Conservation (phyloP, 1,140 invertebrate genomes). For the Diorhabda elongata region DNA sequence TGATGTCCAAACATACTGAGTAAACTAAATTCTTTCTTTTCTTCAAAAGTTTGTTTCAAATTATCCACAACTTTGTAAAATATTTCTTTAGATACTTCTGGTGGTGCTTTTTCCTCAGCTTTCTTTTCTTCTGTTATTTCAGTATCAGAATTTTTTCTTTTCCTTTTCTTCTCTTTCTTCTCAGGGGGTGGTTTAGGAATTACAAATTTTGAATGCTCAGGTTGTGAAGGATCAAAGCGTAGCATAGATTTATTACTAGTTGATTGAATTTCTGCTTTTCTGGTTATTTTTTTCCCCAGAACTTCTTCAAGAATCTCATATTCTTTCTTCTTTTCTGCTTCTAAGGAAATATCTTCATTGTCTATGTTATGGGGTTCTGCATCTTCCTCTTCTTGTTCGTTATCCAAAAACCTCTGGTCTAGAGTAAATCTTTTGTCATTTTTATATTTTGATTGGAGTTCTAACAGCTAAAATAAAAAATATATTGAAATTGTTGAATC, state of each 20-base stretch:
- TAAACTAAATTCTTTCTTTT: conserved; percentile 55
- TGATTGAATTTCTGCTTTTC: not conserved
- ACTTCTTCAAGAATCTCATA: conserved; percentile 17
- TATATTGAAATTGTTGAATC: no score
- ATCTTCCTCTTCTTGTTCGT: conserved; percentile 35
- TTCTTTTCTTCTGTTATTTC: conserved; percentile 35
- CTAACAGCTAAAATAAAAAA: conserved; percentile 47
- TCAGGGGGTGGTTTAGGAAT: conserved; percentile 24
- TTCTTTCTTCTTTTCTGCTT: conserved; percentile 17
- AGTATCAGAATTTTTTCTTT: conserved; percentile 24
- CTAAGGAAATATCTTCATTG: conserved; percentile 9
- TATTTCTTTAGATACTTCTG: conserved; percentile 57
- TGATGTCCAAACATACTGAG: conserved; percentile 52
- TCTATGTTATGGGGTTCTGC: conserved; percentile 5
- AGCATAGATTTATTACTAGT: conserved; percentile 49
- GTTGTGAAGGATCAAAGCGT: conserved; percentile 57
- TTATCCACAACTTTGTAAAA: conserved; percentile 61
- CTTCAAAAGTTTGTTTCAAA: conserved; percentile 52
- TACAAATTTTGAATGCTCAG: conserved; percentile 51
- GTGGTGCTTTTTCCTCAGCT: conserved; percentile 32
- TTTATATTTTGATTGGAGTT: conserved; percentile 55
- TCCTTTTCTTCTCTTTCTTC: conserved; percentile 45
- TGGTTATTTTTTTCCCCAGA: conserved; percentile 13
- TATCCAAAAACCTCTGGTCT: conserved; percentile 55
- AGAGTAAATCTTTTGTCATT: conserved; percentile 58